Evolutionary conservation across 1,140 invertebrate species (phyloP), one percentile per base, ranked within the genome.

Genomic region (Pseudomyrmex pallidus): DNA sequence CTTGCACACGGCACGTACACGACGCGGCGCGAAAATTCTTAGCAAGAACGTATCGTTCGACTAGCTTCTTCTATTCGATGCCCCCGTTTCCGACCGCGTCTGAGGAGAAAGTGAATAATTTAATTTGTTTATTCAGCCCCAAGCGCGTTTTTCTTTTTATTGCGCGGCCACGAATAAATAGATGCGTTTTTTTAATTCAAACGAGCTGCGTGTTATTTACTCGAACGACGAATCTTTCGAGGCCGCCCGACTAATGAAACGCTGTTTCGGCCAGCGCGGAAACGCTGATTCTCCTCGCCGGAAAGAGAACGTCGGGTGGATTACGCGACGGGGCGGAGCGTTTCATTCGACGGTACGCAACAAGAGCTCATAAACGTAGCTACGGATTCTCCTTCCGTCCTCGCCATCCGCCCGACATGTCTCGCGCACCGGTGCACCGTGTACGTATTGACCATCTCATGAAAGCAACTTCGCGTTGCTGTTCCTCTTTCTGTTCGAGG

Each of bases 71-170:
- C 15, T 20, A 7, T 50, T 72, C 15, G 44, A 4, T 35, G 52
- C 12, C 7, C 10, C 13, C 48, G 25, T 25, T 25, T 25, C 25
- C 25, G 3, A 25, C 25, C 25, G 10, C 52, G 9, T 8, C 2
- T 13, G 48, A 59, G 13, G 54, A 12, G n/a, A 59, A 72, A 59
- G 46, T 48, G 20, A 35, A 70, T 52, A 10, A 80, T 80, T 80
- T 80, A 80, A 80, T 80, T 80, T 80, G 54, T 80, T 80, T 80
- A 80, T 80, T 72, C 44, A 20, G 8, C 44, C 66, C 15, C 7
- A 10, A 20, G n/a, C 7, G 15, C 1, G 0, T 4, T n/a, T 10
- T 59, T 20, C 50, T 22, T 17, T 12, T 46, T 68, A n/a, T 35
- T 13, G 67, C 10, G 15, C 22, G 8, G 10, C 10, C 20, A 15